Evolutionary conservation across 2,113 vertebrate species (phyloP).

Genomic region (Chelonoidis abingdonii): DNA sequence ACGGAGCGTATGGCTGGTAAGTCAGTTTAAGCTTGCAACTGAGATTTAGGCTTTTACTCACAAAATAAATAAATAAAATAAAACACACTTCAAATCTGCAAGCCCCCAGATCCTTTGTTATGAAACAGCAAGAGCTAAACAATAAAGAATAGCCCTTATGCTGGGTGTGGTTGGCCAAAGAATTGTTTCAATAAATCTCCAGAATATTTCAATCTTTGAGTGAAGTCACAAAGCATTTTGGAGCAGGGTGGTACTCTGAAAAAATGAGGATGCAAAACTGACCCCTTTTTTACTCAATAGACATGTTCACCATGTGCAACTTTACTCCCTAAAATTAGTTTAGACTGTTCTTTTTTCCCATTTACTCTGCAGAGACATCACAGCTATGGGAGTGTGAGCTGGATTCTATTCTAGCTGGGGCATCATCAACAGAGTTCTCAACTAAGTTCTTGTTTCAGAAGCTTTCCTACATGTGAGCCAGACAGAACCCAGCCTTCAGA

Average conservation of each 20-base stretch:
- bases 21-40: constrained; percentile 70
- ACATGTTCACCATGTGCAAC: background rate
- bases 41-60: constrained; percentile 66
- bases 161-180: background rate
- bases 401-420: background rate
- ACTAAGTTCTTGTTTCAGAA: background rate
- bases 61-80: constrained; percentile 30
- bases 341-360: background rate
- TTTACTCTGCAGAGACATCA: background rate
- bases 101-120: constrained; percentile 32
- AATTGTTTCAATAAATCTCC: background rate
- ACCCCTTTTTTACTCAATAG: background rate
- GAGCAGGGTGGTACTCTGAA: background rate
- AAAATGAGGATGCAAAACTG: background rate
- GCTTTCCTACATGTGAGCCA: background rate
- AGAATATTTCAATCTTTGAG: background rate
- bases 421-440: background rate
- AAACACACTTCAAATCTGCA: constrained; percentile 52
- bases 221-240: background rate
- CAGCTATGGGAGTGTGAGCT: background rate
- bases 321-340: background rate
- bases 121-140: constrained; percentile 43
- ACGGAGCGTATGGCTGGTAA: constrained; percentile 63
- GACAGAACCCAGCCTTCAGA: background rate
- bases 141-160: background rate